Percentiles rank a stretch among this genome's conserved stretches.
These are phyloP conservation scores for Tachina grossa DNA, from an alignment of 2,888 invertebrate species.

Conservation along the genomic window DNA sequence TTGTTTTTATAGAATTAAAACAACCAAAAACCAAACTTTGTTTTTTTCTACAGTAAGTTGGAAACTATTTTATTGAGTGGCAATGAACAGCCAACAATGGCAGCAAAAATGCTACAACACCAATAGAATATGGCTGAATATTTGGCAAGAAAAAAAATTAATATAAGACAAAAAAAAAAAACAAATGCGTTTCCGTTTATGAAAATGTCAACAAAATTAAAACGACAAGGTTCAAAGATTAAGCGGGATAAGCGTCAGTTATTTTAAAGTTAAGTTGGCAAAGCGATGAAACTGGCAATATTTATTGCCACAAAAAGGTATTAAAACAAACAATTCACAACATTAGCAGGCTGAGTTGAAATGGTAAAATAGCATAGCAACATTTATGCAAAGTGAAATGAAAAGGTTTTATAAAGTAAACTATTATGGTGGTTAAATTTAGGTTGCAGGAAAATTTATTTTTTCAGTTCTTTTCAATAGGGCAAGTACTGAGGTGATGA, in stretches of 20 bases:
- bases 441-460: neutral
- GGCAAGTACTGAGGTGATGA: too few relatives aligned
- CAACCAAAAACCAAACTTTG: conserved; percentile 5
- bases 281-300: conserved; percentile 68
- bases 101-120: conserved; percentile 67
- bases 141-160: conserved; percentile 18
- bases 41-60: conserved; percentile 13
- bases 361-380: neutral
- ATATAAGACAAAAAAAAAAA: conserved; percentile 73
- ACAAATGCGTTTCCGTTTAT: conserved; percentile 79
- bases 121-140: conserved; percentile 57
- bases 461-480: neutral
- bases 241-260: conserved; percentile 81
- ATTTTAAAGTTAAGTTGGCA: conserved; percentile 71
- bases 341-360: neutral
- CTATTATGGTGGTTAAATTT: neutral
- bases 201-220: conserved; percentile 77
- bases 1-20: conserved; percentile 38
- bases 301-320: conserved; percentile 53
- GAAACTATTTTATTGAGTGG: conserved; percentile 68
- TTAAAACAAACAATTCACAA: conserved; percentile 15
- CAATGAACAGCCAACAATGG: conserved; percentile 71
- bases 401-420: neutral
- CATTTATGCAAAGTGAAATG: neutral
- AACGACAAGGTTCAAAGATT: conserved; percentile 82